Base-by-base conservation (phyloP, 2,113 vertebrate genomes). In the Galemys pyrenaicus region DNA sequence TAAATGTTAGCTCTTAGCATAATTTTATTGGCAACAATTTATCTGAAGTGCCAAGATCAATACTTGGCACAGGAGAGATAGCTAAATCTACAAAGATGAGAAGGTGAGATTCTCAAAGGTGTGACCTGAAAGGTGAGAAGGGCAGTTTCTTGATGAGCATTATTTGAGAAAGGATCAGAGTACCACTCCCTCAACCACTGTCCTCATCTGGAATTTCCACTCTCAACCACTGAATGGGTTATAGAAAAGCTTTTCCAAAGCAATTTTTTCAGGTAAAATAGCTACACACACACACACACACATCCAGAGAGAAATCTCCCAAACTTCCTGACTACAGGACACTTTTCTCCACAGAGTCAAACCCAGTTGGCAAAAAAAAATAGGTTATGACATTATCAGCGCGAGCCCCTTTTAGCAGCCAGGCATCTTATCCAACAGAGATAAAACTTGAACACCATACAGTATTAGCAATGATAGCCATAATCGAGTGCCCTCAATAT, bases 1-100 rank as follows among this genome's bases (percentile, higher is more conserved):
- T 85, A 88, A 54, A n/a, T 68, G 41, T 49, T 54, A 84, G 3
- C 32, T 49, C 64, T 80, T 82, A 85, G 37, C n/a, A 39, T 85
- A 89, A 68, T 85, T 95, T 78, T 92, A 88, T 88, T 85, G 62
- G 22, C 32, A 44, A 74, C 82, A 56, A 78, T 20, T 26, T 26
- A 12, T 81, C 49, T 62, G 39, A 83, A 64, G 60, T 77, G n/a
- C 46, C 60, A 41, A 68, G 46, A 91, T 82, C 83, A 74, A 71
- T 92, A 51, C 8, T 60, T 95, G 86, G 58, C 28, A 58, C 24
- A n/a, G 15, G 73, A n/a, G 37, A 58, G 9, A 8, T 22, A 67
- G 84, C 78, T 64, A 78, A 87, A 84, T 58, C 26, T 51, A 51
- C 49, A 51, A 51, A 51, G 49, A 51, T 51, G 16, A 51, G 49